A percentile compares a stretch with the other conserved stretches of the same genome.
phyloP scores from a whole-genome alignment of 2,113 vertebrate species.

The Sturnus vulgaris region DNA sequence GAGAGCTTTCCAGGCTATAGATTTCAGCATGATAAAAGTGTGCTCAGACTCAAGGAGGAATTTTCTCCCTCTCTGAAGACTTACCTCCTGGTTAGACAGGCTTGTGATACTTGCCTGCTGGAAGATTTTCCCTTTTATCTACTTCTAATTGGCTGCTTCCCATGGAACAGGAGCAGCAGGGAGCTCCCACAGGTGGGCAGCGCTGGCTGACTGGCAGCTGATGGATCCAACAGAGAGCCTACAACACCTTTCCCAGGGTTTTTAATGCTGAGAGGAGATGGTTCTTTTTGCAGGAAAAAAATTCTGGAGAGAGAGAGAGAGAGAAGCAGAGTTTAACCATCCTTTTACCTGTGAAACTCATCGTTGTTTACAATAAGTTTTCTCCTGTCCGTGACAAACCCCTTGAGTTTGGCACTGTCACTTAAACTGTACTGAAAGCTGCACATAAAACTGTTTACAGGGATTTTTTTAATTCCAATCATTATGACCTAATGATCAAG shows the following conservation, averaged over 20 bases:
- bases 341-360: not conserved
- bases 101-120: not conserved
- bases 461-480: not conserved
- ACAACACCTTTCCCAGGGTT: not conserved
- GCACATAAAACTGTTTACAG: not conserved
- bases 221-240: not conserved
- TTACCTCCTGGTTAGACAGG: not conserved
- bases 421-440: not conserved
- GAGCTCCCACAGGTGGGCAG: not conserved
- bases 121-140: slow-evolving; percentile 4
- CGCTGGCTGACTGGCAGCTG: not conserved
- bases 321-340: not conserved
- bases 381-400: not conserved
- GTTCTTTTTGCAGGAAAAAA: not conserved
- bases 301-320: not conserved
- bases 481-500: slow-evolving; percentile 47
- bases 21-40: not conserved
- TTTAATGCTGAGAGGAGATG: not conserved
- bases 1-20: not conserved
- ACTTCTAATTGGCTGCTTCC: slow-evolving; percentile 22
- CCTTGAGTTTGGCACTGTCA: not conserved
- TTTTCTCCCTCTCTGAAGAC: not conserved
- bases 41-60: not conserved
- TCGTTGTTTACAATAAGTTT: not conserved
- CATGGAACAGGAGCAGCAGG: not conserved